Conservation (phyloP, 2,888 invertebrate species). For the Cyclophora punctaria region DNA sequence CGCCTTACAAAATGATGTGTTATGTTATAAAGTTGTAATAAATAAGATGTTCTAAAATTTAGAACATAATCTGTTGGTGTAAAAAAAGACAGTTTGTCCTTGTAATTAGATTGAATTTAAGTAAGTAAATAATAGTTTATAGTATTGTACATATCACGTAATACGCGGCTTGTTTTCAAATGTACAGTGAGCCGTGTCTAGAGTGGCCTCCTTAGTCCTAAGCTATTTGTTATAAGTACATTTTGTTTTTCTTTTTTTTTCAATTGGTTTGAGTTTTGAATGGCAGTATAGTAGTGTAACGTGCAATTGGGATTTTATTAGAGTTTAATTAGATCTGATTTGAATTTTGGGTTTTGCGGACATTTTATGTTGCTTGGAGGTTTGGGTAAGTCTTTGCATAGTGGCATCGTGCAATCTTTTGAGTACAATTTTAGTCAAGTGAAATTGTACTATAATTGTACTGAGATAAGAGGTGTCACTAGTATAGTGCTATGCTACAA, state of each 20-base stretch:
- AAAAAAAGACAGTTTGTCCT: slow-evolving; percentile 30
- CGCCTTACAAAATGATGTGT: slow-evolving; percentile 5
- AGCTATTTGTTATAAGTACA: slow-evolving; percentile 5
- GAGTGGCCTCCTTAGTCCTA: slow-evolving; percentile 23
- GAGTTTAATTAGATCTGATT: no score
- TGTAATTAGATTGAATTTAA: slow-evolving; percentile 4
- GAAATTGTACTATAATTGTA: no score
- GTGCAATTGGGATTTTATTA: neutral
- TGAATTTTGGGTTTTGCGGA: no score
- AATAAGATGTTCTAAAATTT: slow-evolving; percentile 57
- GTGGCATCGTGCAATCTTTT: no score
- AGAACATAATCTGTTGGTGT: slow-evolving; percentile 37
- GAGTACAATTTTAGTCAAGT: no score
- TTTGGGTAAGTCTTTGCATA: no score
- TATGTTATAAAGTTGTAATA: neutral
- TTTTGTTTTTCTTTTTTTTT: slow-evolving; percentile 7
- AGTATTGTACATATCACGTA: slow-evolving; percentile 60
- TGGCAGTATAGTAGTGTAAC: neutral
- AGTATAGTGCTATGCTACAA: no score
- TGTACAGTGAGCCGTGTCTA: slow-evolving; percentile 28
- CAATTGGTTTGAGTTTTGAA: neutral
- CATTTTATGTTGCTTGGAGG: no score
- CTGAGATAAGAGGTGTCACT: no score
- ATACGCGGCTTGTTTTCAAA: slow-evolving; percentile 14
- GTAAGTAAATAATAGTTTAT: slow-evolving; percentile 32